Percentiles rank a stretch among this genome's conserved stretches.
phyloP scores from a whole-genome alignment of 2,113 vertebrate species.

The Dolichallabes microphthalmus region DNA sequence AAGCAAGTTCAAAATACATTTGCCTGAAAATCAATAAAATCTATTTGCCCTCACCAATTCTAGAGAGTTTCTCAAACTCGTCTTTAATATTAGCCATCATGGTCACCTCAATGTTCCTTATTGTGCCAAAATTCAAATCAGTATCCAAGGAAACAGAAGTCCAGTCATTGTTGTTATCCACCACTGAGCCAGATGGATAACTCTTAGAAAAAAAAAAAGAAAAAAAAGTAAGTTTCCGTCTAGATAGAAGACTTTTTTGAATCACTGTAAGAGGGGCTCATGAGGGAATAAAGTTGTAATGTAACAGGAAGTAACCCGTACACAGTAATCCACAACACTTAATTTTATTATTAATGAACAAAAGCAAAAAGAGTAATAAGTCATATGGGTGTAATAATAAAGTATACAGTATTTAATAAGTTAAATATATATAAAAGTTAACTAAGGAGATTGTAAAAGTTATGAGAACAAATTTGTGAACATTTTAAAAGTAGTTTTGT shows the following conservation, averaged over 20 bases:
- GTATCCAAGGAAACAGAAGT: constrained; percentile 55
- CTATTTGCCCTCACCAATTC: constrained; percentile 54
- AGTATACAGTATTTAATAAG: too few species aligned
- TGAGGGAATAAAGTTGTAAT: background rate
- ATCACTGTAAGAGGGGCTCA: background rate
- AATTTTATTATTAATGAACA: background rate
- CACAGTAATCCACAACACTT: background rate
- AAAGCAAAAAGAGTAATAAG: too few species aligned
- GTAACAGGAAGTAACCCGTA: background rate
- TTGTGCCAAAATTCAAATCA: constrained; percentile 56
- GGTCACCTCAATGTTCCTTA: constrained; percentile 20
- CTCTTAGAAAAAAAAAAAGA: constrained; percentile 41
- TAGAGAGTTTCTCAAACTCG: constrained; percentile 55
- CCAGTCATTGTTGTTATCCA: constrained; percentile 28
- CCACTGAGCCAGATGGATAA: constrained; percentile 29
- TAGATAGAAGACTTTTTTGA: background rate
- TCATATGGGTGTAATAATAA: too few species aligned
- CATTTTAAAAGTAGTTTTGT: too few species aligned
- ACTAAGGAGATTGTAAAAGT: too few species aligned
- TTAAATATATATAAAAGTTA: too few species aligned
- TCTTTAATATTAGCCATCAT: constrained; percentile 51
- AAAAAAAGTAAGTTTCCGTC: background rate
- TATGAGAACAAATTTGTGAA: too few species aligned
- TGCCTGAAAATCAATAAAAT: background rate
- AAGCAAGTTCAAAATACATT: background rate